Evolutionary conservation across 2,888 invertebrate species (phyloP), one percentile per base, ranked within the genome.

Genomic region (Diadromus collaris): DNA sequence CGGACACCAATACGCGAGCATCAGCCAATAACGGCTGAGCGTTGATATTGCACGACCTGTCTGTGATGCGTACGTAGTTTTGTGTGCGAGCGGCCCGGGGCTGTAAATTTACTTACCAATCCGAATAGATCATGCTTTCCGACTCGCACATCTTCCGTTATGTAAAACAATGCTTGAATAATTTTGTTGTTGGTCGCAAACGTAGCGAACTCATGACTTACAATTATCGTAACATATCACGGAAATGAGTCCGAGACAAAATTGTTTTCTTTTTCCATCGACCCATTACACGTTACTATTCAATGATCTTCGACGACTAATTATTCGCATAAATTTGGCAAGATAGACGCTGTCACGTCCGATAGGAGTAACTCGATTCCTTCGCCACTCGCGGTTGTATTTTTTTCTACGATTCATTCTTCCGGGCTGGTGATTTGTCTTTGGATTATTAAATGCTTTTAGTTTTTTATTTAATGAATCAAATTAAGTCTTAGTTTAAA

Each of bases 121-220:
- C 10, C 9, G 16, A 41, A 71, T 27, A 69, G 10, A 44, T 13
- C 9, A 46, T 41, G 27, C 10, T 7, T 69, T 32, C 16, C n/a
- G 27, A 64, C 44, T 29, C n/a, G 21, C 21, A 48, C 24, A 34
- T 32, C 46, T 21, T 63, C 21, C 21, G 61, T 19, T 27, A 63
- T 16, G 48, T 9, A 13, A 32, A 61, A 38, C 1, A 41, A 38
- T 51, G 19, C 48, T 41, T 38, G 38, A 64, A 38, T 16, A 46
- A 13, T 64, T 48, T 64, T 27, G 27, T 29, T 32, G 9, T 34
- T n/a, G 13, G 5, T 44, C 10, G 13, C 64, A 41, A 44, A 46
- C 24, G 29, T 41, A 41, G 64, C 72, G 41, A 72, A 72, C 72
- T 54, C 27, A 63, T 64, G 58, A 58, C 70, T 76, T 58, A 70